A percentile compares a stretch with the other conserved stretches of the same genome.
phyloP scores from a whole-genome alignment of 2,797 vertebrate genomes.

The Parauchenoglanis ngamensis region DNA sequence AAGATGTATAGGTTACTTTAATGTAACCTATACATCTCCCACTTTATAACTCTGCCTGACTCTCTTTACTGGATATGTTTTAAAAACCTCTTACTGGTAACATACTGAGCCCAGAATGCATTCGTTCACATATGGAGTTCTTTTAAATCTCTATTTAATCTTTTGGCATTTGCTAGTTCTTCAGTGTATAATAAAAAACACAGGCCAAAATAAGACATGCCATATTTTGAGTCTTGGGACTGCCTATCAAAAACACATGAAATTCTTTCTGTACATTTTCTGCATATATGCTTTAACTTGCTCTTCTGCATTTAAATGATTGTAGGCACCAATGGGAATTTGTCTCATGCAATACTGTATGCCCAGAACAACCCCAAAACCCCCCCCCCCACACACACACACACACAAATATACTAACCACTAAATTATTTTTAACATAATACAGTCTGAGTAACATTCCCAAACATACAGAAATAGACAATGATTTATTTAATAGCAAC shows the following conservation, averaged over 20 bases:
- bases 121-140: conserved; percentile 65
- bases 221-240: conserved; percentile 49
- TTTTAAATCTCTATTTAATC: conserved; percentile 51
- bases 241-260: conserved; percentile 61
- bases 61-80: conserved; percentile 45
- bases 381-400: neutral
- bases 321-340: neutral
- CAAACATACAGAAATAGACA: neutral
- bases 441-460: neutral
- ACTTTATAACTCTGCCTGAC: conserved; percentile 4
- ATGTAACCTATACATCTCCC: neutral
- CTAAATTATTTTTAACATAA: conserved; percentile 3
- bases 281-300: conserved; percentile 45
- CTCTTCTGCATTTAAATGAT: conserved; percentile 25
- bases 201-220: conserved; percentile 45
- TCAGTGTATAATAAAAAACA: conserved; percentile 62
- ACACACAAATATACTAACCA: conserved; percentile 13
- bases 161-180: conserved; percentile 52
- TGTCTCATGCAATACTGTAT: conserved; percentile 1
- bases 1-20: conserved; percentile 40
- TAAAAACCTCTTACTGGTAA: conserved; percentile 48
- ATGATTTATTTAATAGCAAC: conserved; percentile 20
- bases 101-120: conserved; percentile 44
- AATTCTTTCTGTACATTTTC: conserved; percentile 47
- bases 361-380: neutral